Conservation (phyloP, 2,888 invertebrate genomes). For the Yponomeuta cagnagella region DNA sequence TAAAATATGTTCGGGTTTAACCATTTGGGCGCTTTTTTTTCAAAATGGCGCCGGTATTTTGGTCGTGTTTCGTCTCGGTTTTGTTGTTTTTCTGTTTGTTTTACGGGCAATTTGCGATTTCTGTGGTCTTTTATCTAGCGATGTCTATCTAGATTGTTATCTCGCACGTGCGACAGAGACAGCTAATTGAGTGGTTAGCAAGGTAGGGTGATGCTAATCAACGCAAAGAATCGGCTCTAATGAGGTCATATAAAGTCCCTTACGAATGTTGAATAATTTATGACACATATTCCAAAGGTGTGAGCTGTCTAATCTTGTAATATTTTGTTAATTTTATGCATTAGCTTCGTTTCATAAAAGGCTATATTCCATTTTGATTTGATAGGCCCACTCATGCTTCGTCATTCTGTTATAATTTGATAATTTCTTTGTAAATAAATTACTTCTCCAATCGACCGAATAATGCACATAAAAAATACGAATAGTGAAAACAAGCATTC, state of each 20-base stretch:
- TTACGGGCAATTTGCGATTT: constrained; percentile 67
- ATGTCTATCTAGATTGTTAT: constrained; percentile 38
- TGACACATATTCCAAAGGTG: constrained; percentile 35
- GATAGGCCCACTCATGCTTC: neutral
- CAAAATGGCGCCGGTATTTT: constrained; percentile 45
- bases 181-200: constrained; percentile 53
- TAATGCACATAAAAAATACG: no score
- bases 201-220: constrained; percentile 49
- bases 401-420: no score
- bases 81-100: constrained; percentile 61
- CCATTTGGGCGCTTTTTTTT: constrained; percentile 40
- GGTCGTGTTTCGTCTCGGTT: constrained; percentile 58
- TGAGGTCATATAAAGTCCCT: constrained; percentile 56
- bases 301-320: constrained; percentile 20
- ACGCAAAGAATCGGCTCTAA: constrained; percentile 52
- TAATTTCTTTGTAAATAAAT: no score
- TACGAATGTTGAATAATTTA: constrained; percentile 58
- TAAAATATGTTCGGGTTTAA: constrained; percentile 60
- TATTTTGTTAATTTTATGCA: constrained; percentile 2
- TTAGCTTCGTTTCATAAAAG: neutral
- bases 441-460: no score
- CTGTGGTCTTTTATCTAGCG: constrained; percentile 29
- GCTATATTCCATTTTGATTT: constrained; percentile 4
- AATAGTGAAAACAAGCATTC: neutral
- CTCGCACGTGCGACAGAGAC: constrained; percentile 32